Conservation (phyloP, 2,888 invertebrate genomes). For the Eristalis arbustorum region DNA sequence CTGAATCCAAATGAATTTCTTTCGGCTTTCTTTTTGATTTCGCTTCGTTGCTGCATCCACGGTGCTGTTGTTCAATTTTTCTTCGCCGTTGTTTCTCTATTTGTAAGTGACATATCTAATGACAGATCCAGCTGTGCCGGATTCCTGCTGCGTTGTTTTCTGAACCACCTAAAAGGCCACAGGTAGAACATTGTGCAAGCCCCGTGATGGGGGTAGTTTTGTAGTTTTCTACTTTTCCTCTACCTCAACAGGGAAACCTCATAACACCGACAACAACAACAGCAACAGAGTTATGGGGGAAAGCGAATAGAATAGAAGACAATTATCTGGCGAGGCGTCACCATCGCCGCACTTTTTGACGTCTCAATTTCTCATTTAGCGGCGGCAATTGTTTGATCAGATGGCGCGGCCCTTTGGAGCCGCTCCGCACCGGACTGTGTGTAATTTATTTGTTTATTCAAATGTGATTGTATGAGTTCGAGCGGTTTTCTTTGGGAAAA, state of each 20-base stretch:
- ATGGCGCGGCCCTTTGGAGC: slow-evolving; percentile 18
- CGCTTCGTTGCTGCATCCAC: neutral
- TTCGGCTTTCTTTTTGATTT: slow-evolving; percentile 48
- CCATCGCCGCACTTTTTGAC: slow-evolving; percentile 66
- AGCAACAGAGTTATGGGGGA: neutral
- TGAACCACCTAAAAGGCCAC: slow-evolving; percentile 31
- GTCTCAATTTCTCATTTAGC: slow-evolving; percentile 67
- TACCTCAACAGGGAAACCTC: neutral
- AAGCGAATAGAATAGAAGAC: slow-evolving; percentile 29
- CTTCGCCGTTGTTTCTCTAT: slow-evolving; percentile 48
- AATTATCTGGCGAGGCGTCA: slow-evolving; percentile 64
- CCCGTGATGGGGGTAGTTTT: slow-evolving; percentile 37
- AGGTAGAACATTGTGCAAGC: slow-evolving; percentile 43
- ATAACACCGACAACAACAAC: neutral
- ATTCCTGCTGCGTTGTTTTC: slow-evolving; percentile 52
- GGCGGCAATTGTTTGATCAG: slow-evolving; percentile 63
- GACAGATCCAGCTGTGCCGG: slow-evolving; percentile 79
- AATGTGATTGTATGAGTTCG: slow-evolving; percentile 25
- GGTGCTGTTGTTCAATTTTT: slow-evolving; percentile 42
- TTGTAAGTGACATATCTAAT: slow-evolving; percentile 76
- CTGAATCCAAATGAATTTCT: slow-evolving; percentile 58
- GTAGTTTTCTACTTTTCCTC: neutral
- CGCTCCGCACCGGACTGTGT: slow-evolving; percentile 2
- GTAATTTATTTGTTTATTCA: slow-evolving; percentile 67
- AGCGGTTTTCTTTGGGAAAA: neutral